These are phyloP conservation scores for Cyaniris semiargus DNA, from an alignment of 2,888 invertebrate species.

Conservation along the genomic window DNA sequence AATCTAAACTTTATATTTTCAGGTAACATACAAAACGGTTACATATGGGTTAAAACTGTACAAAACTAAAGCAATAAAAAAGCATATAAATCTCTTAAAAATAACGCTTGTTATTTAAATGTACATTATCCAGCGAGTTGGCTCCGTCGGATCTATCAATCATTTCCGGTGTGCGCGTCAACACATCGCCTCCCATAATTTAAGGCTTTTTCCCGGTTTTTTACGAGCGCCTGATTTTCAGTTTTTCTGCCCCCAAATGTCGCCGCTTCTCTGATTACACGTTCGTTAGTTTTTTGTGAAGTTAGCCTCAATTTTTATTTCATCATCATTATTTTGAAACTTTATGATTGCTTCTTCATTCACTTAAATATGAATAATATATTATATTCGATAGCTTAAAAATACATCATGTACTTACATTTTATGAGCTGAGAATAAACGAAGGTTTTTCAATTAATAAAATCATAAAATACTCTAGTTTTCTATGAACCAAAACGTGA, in stretches of 20 bases:
- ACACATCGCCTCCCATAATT: constrained; percentile 46
- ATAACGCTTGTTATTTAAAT: constrained; percentile 18
- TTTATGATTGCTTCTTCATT: background rate
- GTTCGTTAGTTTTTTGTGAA: constrained; percentile 26
- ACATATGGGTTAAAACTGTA: background rate
- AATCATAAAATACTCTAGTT: too few relatives aligned
- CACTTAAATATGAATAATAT: background rate
- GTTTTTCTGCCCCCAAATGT: constrained; percentile 20
- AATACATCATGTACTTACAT: too few relatives aligned
- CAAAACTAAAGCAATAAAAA: constrained; percentile 1
- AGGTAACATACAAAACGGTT: background rate
- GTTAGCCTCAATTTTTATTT: constrained; percentile 1
- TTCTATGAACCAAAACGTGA: background rate
- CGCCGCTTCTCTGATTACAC: constrained; percentile 20
- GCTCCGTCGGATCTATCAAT: constrained; percentile 44
- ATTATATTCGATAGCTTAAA: too few relatives aligned
- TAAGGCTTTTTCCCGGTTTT: constrained; percentile 39
- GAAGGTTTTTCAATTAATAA: too few relatives aligned
- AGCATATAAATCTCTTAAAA: background rate
- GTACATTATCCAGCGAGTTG: constrained; percentile 2
- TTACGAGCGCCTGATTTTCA: constrained; percentile 38
- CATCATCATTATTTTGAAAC: background rate
- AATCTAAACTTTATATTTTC: background rate
- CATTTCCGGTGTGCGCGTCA: constrained; percentile 49
- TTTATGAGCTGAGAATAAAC: too few relatives aligned